A percentile compares a stretch with the other conserved stretches of the same genome.
phyloP scores from a whole-genome alignment of 2,888 invertebrate species.

The Spialia ferax region DNA sequence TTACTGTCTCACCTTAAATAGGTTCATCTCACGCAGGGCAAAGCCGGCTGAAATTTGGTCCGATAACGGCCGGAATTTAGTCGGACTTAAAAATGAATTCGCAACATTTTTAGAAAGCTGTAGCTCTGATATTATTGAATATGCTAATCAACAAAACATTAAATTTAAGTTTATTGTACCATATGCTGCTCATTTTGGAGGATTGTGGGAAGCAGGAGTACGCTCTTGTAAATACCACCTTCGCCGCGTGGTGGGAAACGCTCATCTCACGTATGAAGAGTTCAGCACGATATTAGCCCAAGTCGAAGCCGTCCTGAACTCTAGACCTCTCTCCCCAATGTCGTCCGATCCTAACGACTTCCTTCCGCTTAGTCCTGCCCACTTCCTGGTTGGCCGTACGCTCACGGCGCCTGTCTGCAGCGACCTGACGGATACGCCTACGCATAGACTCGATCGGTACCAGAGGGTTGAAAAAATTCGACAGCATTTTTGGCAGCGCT shows the following conservation, averaged over 20 bases:
- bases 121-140: constrained; percentile 25
- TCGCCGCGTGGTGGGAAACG: constrained; percentile 41
- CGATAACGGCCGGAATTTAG: constrained; percentile 4
- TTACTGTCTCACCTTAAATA: neutral
- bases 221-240: constrained; percentile 43
- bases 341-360: constrained; percentile 26
- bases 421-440: constrained; percentile 4
- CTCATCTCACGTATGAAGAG: constrained; percentile 46
- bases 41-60: constrained; percentile 6
- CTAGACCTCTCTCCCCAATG: constrained; percentile 39
- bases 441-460: neutral
- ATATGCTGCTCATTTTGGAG: constrained; percentile 45
- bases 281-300: constrained; percentile 44
- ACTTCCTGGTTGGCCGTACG: constrained; percentile 48
- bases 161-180: constrained; percentile 31
- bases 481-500: constrained; percentile 19
- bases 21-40: neutral
- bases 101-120: neutral
- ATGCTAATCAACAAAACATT: constrained; percentile 19
- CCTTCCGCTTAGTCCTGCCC: constrained; percentile 49
- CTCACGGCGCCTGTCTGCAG: constrained; percentile 25
- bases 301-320: constrained; percentile 42
- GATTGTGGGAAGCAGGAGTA: constrained; percentile 43
- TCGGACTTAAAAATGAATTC: neutral
- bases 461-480: constrained; percentile 5